phyloP scores from a whole-genome alignment of 2,113 vertebrate genomes.

The Malurus elegans region DNA sequence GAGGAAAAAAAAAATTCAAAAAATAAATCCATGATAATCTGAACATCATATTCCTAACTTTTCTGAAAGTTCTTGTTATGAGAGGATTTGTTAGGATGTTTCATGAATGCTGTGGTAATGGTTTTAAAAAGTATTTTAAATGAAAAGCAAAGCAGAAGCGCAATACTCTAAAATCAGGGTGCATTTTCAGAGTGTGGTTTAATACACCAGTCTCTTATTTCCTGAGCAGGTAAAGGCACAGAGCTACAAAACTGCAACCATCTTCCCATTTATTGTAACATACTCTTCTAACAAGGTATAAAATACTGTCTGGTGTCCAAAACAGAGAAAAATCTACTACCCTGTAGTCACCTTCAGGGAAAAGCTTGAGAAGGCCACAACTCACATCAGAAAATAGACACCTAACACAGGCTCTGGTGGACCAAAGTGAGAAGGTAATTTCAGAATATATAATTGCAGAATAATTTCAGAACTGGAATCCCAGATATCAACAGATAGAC shows the following conservation, averaged over 20 bases:
- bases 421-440: not conserved
- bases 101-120: not conserved
- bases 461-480: not conserved
- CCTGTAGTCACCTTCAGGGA: not conserved
- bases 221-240: not conserved
- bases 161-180: not conserved
- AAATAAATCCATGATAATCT: not conserved
- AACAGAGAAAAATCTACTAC: not conserved
- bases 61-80: not conserved
- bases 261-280: not conserved
- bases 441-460: not conserved
- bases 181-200: not conserved
- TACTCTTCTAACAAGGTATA: not conserved
- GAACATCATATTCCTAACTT: not conserved
- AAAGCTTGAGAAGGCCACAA: not conserved
- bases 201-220: not conserved
- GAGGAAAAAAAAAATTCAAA: not conserved
- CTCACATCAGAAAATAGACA: not conserved
- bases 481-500: not conserved
- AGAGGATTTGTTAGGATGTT: not conserved
- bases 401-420: not conserved
- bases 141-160: not conserved
- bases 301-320: not conserved
- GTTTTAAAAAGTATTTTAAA: not conserved
- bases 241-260: not conserved